These are phyloP conservation scores for Macropus fuliginosus DNA, from an alignment of 2,797 vertebrate genomes.

Conservation along the genomic window DNA sequence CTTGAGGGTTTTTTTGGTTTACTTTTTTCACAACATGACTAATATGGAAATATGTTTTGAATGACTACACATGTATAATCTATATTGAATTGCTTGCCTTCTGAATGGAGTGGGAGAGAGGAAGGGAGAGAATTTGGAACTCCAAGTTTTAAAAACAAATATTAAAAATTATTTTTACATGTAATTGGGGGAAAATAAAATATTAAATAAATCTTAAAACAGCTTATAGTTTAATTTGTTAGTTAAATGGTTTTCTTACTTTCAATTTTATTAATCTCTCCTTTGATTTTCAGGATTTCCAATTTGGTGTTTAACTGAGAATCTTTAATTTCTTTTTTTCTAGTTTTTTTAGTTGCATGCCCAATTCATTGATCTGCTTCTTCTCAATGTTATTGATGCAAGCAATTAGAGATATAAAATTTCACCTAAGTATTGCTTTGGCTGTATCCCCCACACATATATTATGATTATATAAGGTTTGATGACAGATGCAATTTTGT, in stretches of 20 bases:
- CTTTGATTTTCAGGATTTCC: not conserved
- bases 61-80: not conserved
- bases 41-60: not conserved
- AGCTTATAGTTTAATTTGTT: not conserved
- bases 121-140: not conserved
- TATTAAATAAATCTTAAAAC: not conserved
- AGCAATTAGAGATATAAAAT: not conserved
- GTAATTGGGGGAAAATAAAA: not conserved
- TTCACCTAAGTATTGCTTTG: not conserved
- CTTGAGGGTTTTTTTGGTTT: not conserved
- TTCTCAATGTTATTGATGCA: not conserved
- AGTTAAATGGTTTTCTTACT: not conserved
- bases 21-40: not conserved
- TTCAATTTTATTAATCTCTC: not conserved
- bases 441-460: not conserved
- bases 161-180: not conserved
- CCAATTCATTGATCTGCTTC: not conserved
- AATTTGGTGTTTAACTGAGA: not conserved
- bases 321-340: not conserved
- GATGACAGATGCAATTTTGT: not conserved
- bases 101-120: not conserved
- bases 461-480: not conserved
- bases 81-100: not conserved
- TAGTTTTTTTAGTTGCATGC: not conserved
- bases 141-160: not conserved